These are phyloP conservation scores for Dipodomys merriami DNA, from an alignment of 2,113 vertebrate species.

Conservation along the genomic window DNA sequence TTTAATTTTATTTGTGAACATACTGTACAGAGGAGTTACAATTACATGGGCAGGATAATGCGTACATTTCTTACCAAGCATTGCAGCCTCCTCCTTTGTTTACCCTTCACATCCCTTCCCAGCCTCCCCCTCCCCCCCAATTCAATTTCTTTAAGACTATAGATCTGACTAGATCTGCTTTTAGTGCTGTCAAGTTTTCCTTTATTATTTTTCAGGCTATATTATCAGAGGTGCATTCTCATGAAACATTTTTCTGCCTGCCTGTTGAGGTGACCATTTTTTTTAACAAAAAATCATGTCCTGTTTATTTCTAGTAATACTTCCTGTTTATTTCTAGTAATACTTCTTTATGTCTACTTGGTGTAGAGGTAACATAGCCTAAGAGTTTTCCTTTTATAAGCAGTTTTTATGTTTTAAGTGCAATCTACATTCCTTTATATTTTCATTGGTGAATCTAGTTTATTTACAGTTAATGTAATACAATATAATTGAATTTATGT, in stretches of 20 bases:
- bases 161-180: background rate
- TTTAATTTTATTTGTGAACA: no score
- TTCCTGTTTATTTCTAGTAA: background rate
- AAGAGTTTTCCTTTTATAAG: slow-evolving; percentile 26
- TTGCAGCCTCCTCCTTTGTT: no score
- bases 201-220: slow-evolving; percentile 13
- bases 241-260: slow-evolving; percentile 14
- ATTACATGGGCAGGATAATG: no score
- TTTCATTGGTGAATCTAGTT: slow-evolving; percentile 13
- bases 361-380: slow-evolving; percentile 11
- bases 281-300: background rate
- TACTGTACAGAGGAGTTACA: no score
- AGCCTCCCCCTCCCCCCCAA: no score
- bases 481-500: background rate
- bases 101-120: no score
- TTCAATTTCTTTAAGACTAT: slow-evolving; percentile 36
- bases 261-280: slow-evolving; percentile 18
- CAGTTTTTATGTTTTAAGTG: background rate
- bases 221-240: background rate
- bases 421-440: background rate
- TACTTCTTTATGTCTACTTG: slow-evolving; percentile 35
- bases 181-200: slow-evolving; percentile 25
- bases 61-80: no score
- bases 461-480: slow-evolving; percentile 48
- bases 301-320: background rate